Evolutionary conservation across 53 echinoderm and acorn worm species (phyloP), one percentile per base, ranked within the genome.

Genomic region (Zoroaster sp.): DNA sequence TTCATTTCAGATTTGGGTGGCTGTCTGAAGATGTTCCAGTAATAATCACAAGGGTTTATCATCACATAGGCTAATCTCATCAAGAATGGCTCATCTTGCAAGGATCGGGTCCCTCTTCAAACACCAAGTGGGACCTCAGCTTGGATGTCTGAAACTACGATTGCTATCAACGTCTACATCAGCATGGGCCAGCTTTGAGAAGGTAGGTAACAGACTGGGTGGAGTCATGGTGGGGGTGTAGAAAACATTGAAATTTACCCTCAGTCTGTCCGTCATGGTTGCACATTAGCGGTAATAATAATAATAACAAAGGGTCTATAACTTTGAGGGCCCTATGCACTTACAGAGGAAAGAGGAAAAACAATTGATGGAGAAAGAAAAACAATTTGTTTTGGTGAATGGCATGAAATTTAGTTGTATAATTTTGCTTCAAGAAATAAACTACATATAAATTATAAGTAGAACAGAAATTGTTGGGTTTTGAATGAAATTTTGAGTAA

Each of bases 1-100:
- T 1, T 59, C 28, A 8, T 59, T 59, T 59, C 10, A 59, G 63
- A 59, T 59, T 59, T 59, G 63, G 23, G 2, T 21, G 2, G 45
- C 28, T 59, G 63, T 59, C 7, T 10, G 28, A 59, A 10, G 63
- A 59, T 59, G 63, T 25, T 21, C 10, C 25, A 59, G 63, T 59
- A 28, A 59, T 59, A 21, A 28, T 11, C 63, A 28, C 10, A 59
- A 28, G 9, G 28, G 28, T 9, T 11, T 28, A n/a, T n/a, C n/a
- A n/a, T n/a, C n/a, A n/a, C n/a, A n/a, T n/a, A n/a, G n/a, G n/a
- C 28, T 28, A 59, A 21, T 25, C 28, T 10, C 9, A 4, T 34
- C 54, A 51, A 69, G 31, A 33, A 83, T 83, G 83, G 83, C 83
- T 31, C 69, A 83, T 38, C 46, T 83, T 8, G 43, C 83, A 10